Evolutionary conservation across 2,888 invertebrate species (phyloP), one percentile per base, ranked within the genome.

Genomic region (Steinernema scapterisci): DNA sequence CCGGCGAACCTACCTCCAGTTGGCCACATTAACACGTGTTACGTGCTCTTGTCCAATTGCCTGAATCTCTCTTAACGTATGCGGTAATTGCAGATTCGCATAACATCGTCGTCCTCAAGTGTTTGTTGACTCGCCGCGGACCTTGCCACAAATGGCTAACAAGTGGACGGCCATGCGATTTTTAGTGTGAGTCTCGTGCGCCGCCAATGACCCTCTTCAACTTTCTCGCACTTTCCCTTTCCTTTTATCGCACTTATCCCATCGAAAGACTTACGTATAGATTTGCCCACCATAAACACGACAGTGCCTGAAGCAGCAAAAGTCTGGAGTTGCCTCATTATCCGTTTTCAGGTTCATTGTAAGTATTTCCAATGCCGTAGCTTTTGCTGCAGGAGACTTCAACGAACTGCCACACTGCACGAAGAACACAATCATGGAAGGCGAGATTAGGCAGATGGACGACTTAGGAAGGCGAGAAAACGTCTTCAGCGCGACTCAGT

Each of bases 341-440:
- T 16, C 48, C 19, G 3, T 13, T 13, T 63, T 63, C 19, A 63
- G 63, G 9, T 27, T 63, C 3, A 38, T 63, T 6, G 27, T 63
- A 16, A 27, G 16, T 1, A 2, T 38, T 2, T 3, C 38, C 38
- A 38, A 38, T 48, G 31, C 27, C 31, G 63, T 25, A 63, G 16
- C 63, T 1, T 27, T n/a, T n/a, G 63, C 27, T 31, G 2, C 16
- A 31, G 63, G 38, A 6, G 27, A 27, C 31, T 11, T 27, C 2
- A 27, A 63, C 16, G 63, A 63, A 63, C 63, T 63, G 7, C 79
- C 79, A 19, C 79, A 79, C 19, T 79, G 79, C 74, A 76, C 79
- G 1, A 70, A 56, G 43, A 75, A 79, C 43, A 71, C 77, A 46
- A 44, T 80, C 13, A 43, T 79, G 38, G 72, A 46, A 43, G 75